These are phyloP conservation scores for Glaucopsyche alexis DNA, from an alignment of 2,888 invertebrate genomes.

Conservation along the genomic window DNA sequence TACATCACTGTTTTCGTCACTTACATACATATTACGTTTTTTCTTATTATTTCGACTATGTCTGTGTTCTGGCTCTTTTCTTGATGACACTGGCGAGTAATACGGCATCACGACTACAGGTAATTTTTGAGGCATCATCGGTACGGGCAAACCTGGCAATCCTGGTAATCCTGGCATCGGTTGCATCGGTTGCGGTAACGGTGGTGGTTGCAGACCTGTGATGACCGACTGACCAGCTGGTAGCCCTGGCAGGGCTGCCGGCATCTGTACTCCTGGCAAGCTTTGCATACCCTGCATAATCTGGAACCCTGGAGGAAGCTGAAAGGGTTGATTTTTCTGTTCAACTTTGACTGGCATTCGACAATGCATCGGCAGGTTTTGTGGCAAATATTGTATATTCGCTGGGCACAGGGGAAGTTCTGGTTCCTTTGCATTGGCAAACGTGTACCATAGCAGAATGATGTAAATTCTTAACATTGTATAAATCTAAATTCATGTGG, in stretches of 20 bases:
- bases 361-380: constrained; percentile 70
- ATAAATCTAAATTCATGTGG: neutral
- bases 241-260: constrained; percentile 29
- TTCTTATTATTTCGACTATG: neutral
- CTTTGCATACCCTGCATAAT: constrained; percentile 46
- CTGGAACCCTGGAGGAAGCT: constrained; percentile 34
- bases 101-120: constrained; percentile 74
- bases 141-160: constrained; percentile 35
- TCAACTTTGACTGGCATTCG: constrained; percentile 54
- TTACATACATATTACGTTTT: constrained; percentile 36
- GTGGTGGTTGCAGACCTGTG: constrained; percentile 25
- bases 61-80: constrained; percentile 42
- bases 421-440: constrained; percentile 45
- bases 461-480: neutral
- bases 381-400: constrained; percentile 61
- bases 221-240: constrained; percentile 34
- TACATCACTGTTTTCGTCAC: constrained; percentile 44
- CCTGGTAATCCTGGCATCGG: no score
- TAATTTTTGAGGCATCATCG: constrained; percentile 52
- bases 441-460: neutral
- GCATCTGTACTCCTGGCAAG: constrained; percentile 39
- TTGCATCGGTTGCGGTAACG: constrained; percentile 34
- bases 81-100: constrained; percentile 61
- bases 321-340: constrained; percentile 32
- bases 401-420: constrained; percentile 65